phyloP scores from a whole-genome alignment of 2,113 vertebrate genomes.

The Atherinomorus stipes region DNA sequence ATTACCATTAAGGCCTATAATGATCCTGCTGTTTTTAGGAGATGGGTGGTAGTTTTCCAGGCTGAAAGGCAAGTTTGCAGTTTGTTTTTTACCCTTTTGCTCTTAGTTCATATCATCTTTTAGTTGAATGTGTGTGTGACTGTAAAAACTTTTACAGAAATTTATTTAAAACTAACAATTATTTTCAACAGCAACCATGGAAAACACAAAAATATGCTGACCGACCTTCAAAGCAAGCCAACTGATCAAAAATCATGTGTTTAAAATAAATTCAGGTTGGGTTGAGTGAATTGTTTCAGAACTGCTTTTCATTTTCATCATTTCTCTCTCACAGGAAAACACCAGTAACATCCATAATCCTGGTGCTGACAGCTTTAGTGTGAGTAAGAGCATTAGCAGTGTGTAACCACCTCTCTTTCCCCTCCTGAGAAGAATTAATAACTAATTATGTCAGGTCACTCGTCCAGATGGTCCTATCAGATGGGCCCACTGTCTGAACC shows the following conservation, averaged over 20 bases:
- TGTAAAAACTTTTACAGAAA: neutral
- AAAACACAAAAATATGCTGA: neutral
- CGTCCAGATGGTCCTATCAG: conserved; percentile 82
- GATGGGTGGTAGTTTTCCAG: neutral
- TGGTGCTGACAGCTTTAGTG: conserved; percentile 43
- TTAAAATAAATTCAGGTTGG: neutral
- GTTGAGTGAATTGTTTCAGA: neutral
- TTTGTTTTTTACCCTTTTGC: neutral
- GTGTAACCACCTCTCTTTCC: conserved; percentile 30
- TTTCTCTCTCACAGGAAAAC: conserved; percentile 3
- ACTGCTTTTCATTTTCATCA: neutral
- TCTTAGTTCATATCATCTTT: too few species aligned
- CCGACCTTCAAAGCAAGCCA: neutral
- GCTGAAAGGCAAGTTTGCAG: neutral
- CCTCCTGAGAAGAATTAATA: conserved; percentile 74
- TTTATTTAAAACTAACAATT: neutral
- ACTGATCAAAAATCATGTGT: neutral
- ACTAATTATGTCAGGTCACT: conserved; percentile 84
- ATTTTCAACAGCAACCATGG: neutral
- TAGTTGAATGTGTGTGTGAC: too few species aligned
- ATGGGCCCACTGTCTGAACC: conserved; percentile 74
- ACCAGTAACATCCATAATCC: conserved; percentile 33
- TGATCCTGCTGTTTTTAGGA: conserved; percentile 1
- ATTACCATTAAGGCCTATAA: neutral
- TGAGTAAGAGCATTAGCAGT: conserved; percentile 49